Conservation (phyloP, 2,888 invertebrate genomes). For the Acanthosoma haemorrhoidale region DNA sequence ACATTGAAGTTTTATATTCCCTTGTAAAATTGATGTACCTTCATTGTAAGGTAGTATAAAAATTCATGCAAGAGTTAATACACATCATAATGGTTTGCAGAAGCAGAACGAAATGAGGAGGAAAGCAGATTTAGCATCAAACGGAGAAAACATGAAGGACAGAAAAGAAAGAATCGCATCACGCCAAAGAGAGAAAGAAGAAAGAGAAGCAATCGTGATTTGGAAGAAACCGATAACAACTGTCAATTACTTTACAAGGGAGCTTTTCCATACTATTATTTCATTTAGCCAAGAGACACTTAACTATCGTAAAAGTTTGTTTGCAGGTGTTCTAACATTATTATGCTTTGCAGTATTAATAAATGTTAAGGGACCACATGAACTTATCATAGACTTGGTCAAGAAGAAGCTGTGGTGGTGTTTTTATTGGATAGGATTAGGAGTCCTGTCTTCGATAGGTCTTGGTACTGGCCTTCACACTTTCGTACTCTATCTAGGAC, state of each 20-base stretch:
- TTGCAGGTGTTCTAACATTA: neutral
- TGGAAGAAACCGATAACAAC: slow-evolving; percentile 78
- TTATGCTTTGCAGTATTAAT: slow-evolving; percentile 22
- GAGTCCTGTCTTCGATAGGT: slow-evolving; percentile 94
- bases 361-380: slow-evolving; percentile 34
- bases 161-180: neutral
- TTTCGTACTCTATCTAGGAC: slow-evolving; percentile 96
- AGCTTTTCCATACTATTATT: slow-evolving; percentile 58
- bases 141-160: slow-evolving; percentile 31
- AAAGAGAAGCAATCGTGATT: slow-evolving; percentile 54
- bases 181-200: slow-evolving; percentile 30
- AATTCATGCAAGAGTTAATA: slow-evolving; percentile 15
- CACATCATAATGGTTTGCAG: slow-evolving; percentile 33
- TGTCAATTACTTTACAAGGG: slow-evolving; percentile 70
- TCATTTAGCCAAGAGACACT: slow-evolving; percentile 18
- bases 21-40: too few species aligned
- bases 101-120: slow-evolving; percentile 37
- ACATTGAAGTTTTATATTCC: too few species aligned
- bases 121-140: slow-evolving; percentile 35
- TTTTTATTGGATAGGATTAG: slow-evolving; percentile 87
- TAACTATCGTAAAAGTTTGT: slow-evolving; percentile 28
- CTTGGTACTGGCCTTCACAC: slow-evolving; percentile 98
- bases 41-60: neutral
- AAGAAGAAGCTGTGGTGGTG: slow-evolving; percentile 54
- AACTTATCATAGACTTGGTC: slow-evolving; percentile 27